Evolutionary conservation across 2,888 invertebrate genomes (phyloP), one percentile per base, ranked within the genome.

Genomic region (Dicyrtoma fusca): DNA sequence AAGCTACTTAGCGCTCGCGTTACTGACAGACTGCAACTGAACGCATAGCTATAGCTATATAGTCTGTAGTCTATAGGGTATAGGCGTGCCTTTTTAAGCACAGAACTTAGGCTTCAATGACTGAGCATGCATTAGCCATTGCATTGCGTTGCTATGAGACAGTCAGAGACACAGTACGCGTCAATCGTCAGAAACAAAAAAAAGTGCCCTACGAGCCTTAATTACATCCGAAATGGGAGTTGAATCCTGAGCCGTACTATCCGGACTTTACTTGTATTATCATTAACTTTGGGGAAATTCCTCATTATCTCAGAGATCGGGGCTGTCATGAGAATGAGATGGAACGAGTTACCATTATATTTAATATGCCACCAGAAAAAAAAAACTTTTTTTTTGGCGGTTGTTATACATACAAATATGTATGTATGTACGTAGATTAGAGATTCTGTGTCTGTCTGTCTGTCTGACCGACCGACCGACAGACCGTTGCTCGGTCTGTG

Each of bases 121-220:
- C 34, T 34, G 4, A 34, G 8, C 34, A 34, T 34, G 3, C 34
- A n/a, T n/a, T n/a, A n/a, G n/a, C 26, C 57, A 61, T n/a, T n/a
- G n/a, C n/a, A n/a, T n/a, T n/a, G n/a, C n/a, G n/a, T n/a, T n/a
- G n/a, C 26, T 34, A 53, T 34, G 34, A 34, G 34, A 34, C 34
- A 34, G n/a, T n/a, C n/a, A n/a, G n/a, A 34, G 34, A 34, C 4
- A 34, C 34, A 57, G 23, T 13, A 4, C 14, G 26, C 26, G 44
- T 42, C 17, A 66, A 66, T 23, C 23, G 34, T 34, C 34, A 34
- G 8, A 34, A 34, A 34, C 34, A 34, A 61, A 61, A 61, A 68
- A 69, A 73, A 69, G 13, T 59, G 23, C 45, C 62, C 69, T 63
- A 69, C 63, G 69, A 69, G 51, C 42, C 69, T 73, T 73, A 73